phyloP scores from a whole-genome alignment of 2,113 vertebrate species.

The Ptilorrhoa leucosticta region DNA sequence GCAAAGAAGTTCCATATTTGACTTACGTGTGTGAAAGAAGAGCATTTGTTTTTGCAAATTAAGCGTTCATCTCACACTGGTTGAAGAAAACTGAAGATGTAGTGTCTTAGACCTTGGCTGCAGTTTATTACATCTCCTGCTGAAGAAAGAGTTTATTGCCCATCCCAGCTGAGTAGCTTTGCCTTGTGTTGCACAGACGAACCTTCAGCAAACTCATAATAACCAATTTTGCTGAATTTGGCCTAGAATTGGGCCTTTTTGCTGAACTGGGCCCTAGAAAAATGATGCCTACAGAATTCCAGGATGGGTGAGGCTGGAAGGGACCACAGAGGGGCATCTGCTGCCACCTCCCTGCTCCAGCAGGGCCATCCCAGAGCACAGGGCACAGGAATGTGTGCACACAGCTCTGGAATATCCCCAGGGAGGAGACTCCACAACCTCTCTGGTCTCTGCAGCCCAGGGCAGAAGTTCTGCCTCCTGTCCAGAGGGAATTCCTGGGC shows the following conservation, averaged over 20 bases:
- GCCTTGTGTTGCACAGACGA: neutral
- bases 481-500: neutral
- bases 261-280: neutral
- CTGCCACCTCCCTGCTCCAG: neutral
- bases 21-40: neutral
- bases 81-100: neutral
- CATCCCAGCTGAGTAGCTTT: fast-evolving
- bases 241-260: neutral
- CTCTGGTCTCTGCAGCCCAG: neutral
- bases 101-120: neutral
- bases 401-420: neutral
- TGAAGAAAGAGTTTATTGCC: neutral
- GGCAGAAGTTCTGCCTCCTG: neutral
- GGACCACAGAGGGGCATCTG: neutral
- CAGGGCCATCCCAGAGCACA: neutral
- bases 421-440: fast-evolving
- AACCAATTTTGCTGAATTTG: neutral
- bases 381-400: neutral
- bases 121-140: neutral
- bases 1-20: neutral
- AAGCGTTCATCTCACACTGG: neutral
- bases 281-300: neutral
- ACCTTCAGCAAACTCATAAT: neutral
- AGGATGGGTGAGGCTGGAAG: neutral
- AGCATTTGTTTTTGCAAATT: neutral